Percentiles rank a stretch among this genome's conserved stretches.
Evolutionary conservation across 2,113 vertebrate species (phyloP).

Genomic region (Scopus umbretta): DNA sequence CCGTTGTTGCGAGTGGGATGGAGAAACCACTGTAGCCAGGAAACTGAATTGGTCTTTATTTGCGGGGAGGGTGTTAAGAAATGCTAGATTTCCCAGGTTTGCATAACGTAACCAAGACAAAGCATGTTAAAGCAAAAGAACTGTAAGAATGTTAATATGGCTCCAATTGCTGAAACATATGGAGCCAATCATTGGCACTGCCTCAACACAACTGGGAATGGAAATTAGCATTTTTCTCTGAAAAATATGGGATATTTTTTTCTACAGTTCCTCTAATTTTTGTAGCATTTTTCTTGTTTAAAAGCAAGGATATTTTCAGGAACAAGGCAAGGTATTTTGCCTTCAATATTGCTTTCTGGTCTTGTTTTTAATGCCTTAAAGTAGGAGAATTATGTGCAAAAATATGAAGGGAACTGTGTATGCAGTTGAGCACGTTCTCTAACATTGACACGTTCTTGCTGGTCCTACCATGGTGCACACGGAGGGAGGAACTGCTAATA

Average conservation of each 20-base stretch:
- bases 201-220: slow-evolving; percentile 40
- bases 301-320: not conserved
- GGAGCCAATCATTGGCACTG: slow-evolving; percentile 26
- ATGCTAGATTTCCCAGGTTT: not conserved
- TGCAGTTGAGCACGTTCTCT: not conserved
- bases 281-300: not conserved
- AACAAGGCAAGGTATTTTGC: not conserved
- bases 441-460: not conserved
- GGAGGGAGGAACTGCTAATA: not conserved
- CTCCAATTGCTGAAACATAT: slow-evolving; percentile 49
- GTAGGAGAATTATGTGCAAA: not conserved
- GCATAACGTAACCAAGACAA: slow-evolving; percentile 1
- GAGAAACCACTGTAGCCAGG: not conserved
- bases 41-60: not conserved
- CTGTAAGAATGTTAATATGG: slow-evolving; percentile 18
- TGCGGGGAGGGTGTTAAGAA: not conserved
- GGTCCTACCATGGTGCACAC: not conserved
- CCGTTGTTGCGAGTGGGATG: not conserved
- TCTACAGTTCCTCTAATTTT: not conserved
- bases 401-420: not conserved
- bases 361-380: not conserved
- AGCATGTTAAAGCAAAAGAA: not conserved
- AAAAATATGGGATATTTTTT: not conserved
- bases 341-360: not conserved
- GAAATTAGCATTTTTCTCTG: slow-evolving; percentile 54